These are phyloP conservation scores for Tokudaia muenninki DNA, from an alignment of 2,797 vertebrate species.

Conservation along the genomic window DNA sequence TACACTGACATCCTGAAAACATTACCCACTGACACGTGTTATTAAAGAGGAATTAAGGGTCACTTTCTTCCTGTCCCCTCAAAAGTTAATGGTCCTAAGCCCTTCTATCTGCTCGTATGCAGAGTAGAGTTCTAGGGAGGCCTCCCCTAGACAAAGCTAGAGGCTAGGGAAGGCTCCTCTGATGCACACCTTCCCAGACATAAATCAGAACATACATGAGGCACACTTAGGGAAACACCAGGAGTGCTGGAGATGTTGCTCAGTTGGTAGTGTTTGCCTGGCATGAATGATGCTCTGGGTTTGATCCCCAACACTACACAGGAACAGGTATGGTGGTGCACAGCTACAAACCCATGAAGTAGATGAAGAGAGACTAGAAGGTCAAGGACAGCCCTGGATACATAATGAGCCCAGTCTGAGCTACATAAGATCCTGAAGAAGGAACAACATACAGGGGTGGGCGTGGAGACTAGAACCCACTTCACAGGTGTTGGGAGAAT, in stretches of 20 bases:
- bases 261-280: background rate
- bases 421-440: background rate
- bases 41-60: constrained; percentile 81
- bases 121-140: background rate
- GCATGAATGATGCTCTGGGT: background rate
- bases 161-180: background rate
- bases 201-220: constrained; percentile 14
- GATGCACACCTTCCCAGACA: background rate
- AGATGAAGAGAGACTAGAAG: background rate
- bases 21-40: constrained; percentile 89
- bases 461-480: background rate
- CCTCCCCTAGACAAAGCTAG: background rate
- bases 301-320: background rate
- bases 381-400: background rate
- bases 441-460: background rate
- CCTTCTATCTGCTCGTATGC: constrained; percentile 59
- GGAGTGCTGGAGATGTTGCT: background rate
- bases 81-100: constrained; percentile 74
- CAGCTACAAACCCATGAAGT: background rate
- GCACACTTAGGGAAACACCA: background rate
- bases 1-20: constrained; percentile 90
- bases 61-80: constrained; percentile 50
- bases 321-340: background rate
- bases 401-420: background rate
- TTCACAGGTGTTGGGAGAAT: background rate